Evolutionary conservation across 2,797 vertebrate species (phyloP).

Genomic region (Pitangus sulphuratus): DNA sequence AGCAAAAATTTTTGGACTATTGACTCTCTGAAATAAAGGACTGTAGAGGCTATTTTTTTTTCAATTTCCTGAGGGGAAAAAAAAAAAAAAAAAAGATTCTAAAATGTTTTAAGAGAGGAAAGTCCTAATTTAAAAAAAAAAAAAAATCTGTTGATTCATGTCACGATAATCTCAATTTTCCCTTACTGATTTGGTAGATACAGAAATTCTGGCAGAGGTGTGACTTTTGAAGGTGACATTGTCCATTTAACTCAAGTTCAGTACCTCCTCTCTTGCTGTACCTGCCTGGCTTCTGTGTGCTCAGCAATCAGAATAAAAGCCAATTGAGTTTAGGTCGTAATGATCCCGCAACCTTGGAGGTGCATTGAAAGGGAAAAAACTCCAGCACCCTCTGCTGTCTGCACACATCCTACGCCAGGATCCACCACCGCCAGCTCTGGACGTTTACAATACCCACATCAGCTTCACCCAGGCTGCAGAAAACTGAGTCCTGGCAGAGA

Average conservation of each 20-base stretch:
- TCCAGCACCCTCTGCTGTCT: conserved; percentile 68
- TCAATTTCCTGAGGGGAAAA: neutral
- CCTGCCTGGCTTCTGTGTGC: conserved; percentile 6
- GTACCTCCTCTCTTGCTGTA: neutral
- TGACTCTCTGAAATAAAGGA: neutral
- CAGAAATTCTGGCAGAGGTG: neutral
- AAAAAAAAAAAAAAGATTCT: rapidly evolving
- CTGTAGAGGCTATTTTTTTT: neutral
- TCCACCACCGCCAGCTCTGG: neutral
- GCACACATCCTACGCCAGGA: conserved; percentile 31
- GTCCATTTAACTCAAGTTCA: neutral
- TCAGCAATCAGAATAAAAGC: conserved; percentile 54
- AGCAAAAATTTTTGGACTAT: neutral
- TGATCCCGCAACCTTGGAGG: conserved; percentile 21
- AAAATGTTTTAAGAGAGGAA: neutral
- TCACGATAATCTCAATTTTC: neutral
- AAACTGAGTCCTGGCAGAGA: neutral
- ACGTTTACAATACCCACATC: rapidly evolving
- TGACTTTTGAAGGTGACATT: conserved; percentile 19
- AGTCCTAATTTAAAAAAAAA: neutral
- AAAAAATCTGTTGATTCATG: neutral
- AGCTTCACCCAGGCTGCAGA: neutral
- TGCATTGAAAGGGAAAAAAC: conserved; percentile 58
- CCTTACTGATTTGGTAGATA: neutral
- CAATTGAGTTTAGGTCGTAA: conserved; percentile 17